Conservation (phyloP, 64 coral and sea anemone genomes). For the Trachythela sp. region DNA sequence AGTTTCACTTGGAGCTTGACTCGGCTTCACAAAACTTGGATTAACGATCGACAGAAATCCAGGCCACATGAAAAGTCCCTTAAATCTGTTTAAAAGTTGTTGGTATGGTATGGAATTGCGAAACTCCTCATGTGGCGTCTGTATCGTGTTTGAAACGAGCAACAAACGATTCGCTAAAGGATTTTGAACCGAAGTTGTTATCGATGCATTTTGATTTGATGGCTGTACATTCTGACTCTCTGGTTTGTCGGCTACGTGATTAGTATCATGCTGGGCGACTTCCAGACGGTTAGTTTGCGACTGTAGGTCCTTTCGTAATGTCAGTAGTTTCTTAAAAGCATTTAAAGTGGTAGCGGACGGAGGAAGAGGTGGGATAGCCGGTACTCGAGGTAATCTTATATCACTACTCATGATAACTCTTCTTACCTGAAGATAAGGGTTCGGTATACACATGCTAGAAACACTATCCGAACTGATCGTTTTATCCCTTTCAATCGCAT, state of each 20-base stretch:
- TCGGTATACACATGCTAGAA: not conserved
- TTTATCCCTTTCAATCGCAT: not conserved
- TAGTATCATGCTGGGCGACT: not conserved
- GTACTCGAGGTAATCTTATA: not conserved
- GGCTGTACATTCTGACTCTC: not conserved
- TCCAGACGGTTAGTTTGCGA: not conserved
- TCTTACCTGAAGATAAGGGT: not conserved
- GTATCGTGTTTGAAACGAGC: not conserved
- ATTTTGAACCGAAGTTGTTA: not conserved
- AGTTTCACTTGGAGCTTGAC: not conserved
- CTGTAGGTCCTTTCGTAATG: not conserved
- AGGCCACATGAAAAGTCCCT: slow-evolving; percentile 1
- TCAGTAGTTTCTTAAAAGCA: not conserved
- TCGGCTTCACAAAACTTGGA: not conserved
- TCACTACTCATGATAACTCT: not conserved
- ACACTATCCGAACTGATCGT: not conserved
- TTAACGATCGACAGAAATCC: not conserved
- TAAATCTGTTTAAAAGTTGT: not conserved
- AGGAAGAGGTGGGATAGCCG: not conserved
- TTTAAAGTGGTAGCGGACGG: not conserved
- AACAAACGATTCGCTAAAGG: not conserved
- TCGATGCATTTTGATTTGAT: no score
- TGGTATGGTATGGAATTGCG: not conserved
- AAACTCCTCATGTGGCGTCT: not conserved
- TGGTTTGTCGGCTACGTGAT: not conserved